Base-by-base conservation (phyloP, 2,888 invertebrate genomes). In the Cinara cedri region DNA sequence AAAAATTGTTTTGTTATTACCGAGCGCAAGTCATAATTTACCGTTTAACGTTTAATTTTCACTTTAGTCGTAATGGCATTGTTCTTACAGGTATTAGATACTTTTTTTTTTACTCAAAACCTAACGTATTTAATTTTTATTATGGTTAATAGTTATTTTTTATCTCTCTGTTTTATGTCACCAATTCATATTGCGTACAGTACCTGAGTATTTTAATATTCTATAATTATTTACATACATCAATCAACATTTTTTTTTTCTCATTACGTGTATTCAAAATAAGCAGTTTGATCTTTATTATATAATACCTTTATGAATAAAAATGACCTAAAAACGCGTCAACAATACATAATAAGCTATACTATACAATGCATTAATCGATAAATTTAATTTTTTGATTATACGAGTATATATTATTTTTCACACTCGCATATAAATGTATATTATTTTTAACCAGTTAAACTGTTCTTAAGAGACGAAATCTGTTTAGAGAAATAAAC, bases 11-110 rank as follows among this genome's bases (percentile, higher is more conserved):
- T 51, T 68, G n/a, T 54, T 46, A 72, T 72, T 46, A 46, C 9
- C 46, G 14, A 60, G 19, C 34, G 6, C 3, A 46, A 49, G 16
- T 72, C 9, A 26, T 26, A n/a, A n/a, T 26, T 1, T 9, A 6
- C 60, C 46, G 26, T 49, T n/a, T 14, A 70, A 60, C 14, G 13
- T 72, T 60, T 26, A 72, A 24, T 60, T 60, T 49, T 49, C 6
- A 14, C 46, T 13, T 13, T 26, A 19, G 60, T 21, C 54, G 4
- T 46, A 26, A 72, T 8, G 24, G 3, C 24, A 60, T 26, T 46
- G 24, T 13, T 24, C 14, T 46, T 49, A 26, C 10, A n/a, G n/a
- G n/a, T n/a, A n/a, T n/a, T n/a, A n/a, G n/a, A n/a, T n/a, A 34
- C 34, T 70, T 34, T 34, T 26, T 19, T 10, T 14, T 13, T 49